phyloP scores from a whole-genome alignment of 1,140 invertebrate genomes.

The Anastrepha ludens region DNA sequence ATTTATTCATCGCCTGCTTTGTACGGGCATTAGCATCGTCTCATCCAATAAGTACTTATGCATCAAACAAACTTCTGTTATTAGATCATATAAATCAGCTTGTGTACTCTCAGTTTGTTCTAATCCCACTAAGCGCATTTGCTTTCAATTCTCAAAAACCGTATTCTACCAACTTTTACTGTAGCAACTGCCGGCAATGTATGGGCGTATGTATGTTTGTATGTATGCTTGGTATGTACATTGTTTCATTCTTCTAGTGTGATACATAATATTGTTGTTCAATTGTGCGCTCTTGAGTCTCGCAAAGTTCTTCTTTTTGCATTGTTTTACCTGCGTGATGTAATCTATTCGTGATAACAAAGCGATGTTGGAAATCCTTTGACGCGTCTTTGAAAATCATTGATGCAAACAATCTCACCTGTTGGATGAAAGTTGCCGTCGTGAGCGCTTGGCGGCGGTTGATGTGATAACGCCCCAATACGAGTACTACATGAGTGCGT shows the following conservation, averaged over 20 bases:
- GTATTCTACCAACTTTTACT: neutral
- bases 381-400: neutral
- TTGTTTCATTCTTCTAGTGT: neutral
- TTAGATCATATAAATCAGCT: conserved; percentile 9
- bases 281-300: neutral
- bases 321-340: neutral
- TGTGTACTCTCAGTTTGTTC: neutral
- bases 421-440: too few species aligned
- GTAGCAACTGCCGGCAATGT: neutral
- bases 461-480: too few species aligned
- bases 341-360: neutral
- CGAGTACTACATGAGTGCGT: too few species aligned
- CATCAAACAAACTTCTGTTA: neutral
- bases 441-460: too few species aligned
- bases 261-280: neutral
- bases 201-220: neutral
- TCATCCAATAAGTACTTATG: conserved; percentile 1
- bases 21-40: neutral
- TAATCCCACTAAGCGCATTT: conserved; percentile 39
- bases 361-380: neutral
- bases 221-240: neutral
- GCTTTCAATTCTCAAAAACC: neutral
- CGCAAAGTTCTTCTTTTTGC: neutral
- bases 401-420: too few species aligned
- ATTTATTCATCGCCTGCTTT: too few species aligned